Conservation (phyloP, 2,797 vertebrate species). For the Alosa sapidissima region DNA sequence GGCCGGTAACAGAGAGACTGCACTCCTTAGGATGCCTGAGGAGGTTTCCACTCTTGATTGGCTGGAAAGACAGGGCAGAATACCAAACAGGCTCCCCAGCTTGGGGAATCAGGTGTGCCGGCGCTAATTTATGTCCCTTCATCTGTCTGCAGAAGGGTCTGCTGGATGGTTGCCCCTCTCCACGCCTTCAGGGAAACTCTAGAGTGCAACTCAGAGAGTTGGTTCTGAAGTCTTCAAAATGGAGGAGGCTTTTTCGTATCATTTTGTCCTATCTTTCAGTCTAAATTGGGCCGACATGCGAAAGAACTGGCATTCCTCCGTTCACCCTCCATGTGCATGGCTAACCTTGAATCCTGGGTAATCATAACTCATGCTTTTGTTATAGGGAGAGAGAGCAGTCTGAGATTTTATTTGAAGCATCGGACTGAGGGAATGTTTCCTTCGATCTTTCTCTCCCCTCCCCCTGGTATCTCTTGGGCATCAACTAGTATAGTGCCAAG, state of each 20-base stretch:
- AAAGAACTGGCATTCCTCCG: neutral
- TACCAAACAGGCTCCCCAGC: neutral
- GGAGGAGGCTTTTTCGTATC: neutral
- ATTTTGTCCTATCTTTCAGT: neutral
- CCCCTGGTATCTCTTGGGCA: conserved; percentile 13
- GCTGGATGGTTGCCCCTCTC: neutral
- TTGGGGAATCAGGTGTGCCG: neutral
- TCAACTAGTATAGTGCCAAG: neutral
- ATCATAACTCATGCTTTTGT: neutral
- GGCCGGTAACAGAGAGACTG: neutral
- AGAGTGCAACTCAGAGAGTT: neutral
- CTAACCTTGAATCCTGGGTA: neutral
- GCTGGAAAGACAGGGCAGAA: neutral
- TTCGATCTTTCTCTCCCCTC: neutral
- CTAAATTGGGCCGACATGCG: neutral
- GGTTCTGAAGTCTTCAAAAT: neutral
- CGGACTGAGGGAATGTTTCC: neutral
- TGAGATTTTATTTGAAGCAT: neutral
- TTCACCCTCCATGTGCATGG: neutral
- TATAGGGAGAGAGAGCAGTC: neutral
- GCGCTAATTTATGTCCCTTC: neutral
- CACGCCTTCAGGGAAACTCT: neutral
- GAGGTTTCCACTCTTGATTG: neutral
- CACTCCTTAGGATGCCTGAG: conserved; percentile 3
- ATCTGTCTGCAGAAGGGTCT: neutral